Evolutionary conservation across 1,140 invertebrate species (phyloP).

Genomic region (Drosophila ironensis): DNA sequence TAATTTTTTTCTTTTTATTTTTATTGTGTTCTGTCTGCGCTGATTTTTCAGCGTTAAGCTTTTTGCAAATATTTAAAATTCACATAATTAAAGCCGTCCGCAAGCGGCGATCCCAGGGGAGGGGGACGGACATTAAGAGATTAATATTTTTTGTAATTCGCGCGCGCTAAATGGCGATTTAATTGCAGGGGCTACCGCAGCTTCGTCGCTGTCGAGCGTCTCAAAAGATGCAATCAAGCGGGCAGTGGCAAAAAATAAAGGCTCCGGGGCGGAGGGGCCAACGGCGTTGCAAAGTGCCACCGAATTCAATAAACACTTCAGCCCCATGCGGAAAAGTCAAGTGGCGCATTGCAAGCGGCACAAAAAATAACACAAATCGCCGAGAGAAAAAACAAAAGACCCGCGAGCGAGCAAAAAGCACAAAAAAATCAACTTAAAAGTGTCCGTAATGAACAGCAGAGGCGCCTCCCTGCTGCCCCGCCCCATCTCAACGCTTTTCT

Average conservation of each 20-base stretch:
- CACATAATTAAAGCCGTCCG: conserved; percentile 76
- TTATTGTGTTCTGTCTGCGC: conserved; percentile 33
- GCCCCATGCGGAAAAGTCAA: conserved; percentile 70
- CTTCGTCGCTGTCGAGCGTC: conserved; percentile 14
- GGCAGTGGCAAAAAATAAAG: background rate
- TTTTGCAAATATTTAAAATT: conserved; percentile 81
- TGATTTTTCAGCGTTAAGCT: conserved; percentile 71
- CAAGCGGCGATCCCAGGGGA: background rate
- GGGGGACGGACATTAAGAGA: conserved; percentile 53
- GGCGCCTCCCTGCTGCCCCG: conserved; percentile 14
- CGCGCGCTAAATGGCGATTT: conserved; percentile 76
- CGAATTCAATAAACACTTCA: conserved; percentile 78
- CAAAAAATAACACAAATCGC: conserved; percentile 6
- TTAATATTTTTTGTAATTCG: conserved; percentile 63
- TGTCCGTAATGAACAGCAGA: conserved; percentile 61
- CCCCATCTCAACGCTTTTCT: background rate
- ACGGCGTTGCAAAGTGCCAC: conserved; percentile 60
- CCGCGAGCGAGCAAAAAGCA: conserved; percentile 13
- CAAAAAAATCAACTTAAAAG: conserved; percentile 33
- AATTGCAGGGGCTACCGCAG: conserved; percentile 74
- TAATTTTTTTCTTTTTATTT: conserved; percentile 74
- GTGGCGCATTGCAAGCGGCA: conserved; percentile 62
- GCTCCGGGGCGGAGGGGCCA: background rate
- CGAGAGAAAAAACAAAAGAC: conserved; percentile 1
- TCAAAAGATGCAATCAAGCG: conserved; percentile 66